Percentiles rank a stretch among this genome's conserved stretches.
Evolutionary conservation across 2,888 invertebrate genomes (phyloP).

Genomic region (Platerodrilus igneus): DNA sequence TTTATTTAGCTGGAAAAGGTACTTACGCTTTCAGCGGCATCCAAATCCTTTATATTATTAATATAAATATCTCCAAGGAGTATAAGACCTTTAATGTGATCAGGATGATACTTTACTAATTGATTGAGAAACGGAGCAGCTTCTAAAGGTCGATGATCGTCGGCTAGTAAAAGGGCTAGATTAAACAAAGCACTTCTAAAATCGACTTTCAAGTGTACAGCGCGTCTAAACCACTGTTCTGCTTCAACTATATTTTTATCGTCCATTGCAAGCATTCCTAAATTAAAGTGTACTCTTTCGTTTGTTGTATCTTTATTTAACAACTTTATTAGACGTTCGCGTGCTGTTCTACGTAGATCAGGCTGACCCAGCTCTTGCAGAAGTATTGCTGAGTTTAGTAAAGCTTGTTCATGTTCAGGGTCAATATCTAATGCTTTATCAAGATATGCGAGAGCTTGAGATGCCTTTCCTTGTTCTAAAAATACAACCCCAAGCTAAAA

Average conservation of each 20-base stretch:
- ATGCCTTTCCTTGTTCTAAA: slow-evolving; percentile 86
- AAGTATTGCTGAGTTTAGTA: slow-evolving; percentile 91
- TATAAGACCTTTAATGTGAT: slow-evolving; percentile 91
- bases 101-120: slow-evolving; percentile 84
- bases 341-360: slow-evolving; percentile 72
- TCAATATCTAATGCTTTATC: slow-evolving; percentile 90
- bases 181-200: slow-evolving; percentile 94
- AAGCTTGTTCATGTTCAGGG: slow-evolving; percentile 91
- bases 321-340: slow-evolving; percentile 75
- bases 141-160: slow-evolving; percentile 81
- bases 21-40: slow-evolving; percentile 88
- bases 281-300: slow-evolving; percentile 89
- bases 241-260: slow-evolving; percentile 84
- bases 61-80: slow-evolving; percentile 94
- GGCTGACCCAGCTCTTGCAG: slow-evolving; percentile 84
- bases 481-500: slow-evolving; percentile 87
- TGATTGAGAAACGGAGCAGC: slow-evolving; percentile 91
- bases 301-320: slow-evolving; percentile 73
- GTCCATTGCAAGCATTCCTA: slow-evolving; percentile 97
- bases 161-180: slow-evolving; percentile 82
- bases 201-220: slow-evolving; percentile 81
- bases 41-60: slow-evolving; percentile 89
- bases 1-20: neutral
- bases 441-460: slow-evolving; percentile 85
- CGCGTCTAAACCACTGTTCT: slow-evolving; percentile 86